Evolutionary conservation across 2,113 vertebrate genomes (phyloP).

Genomic region (Tupaia tana): DNA sequence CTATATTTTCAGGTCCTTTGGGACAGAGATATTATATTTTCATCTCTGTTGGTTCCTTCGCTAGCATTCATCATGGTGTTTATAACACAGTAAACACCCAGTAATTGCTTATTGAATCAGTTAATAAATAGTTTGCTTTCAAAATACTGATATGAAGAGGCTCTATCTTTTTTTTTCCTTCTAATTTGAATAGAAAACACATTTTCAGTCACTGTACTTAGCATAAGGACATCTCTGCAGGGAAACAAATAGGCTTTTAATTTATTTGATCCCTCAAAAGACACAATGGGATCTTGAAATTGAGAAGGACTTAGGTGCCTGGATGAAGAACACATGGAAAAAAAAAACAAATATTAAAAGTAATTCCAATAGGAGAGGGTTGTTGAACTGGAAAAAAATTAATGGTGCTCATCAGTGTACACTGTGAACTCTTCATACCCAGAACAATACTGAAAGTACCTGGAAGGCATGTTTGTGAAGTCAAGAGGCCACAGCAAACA

Average conservation of each 20-base stretch:
- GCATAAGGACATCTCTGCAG: conserved; percentile 75
- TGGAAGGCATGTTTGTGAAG: conserved; percentile 45
- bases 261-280: conserved; percentile 84
- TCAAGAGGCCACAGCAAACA: conserved; percentile 21
- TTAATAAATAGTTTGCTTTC: conserved; percentile 32
- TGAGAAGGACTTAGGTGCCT: conserved; percentile 77
- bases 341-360: conserved; percentile 82
- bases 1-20: background rate
- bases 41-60: background rate
- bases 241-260: conserved; percentile 81
- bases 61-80: background rate
- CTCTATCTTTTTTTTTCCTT: background rate
- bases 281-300: conserved; percentile 82
- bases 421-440: conserved; percentile 73
- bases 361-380: conserved; percentile 77
- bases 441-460: conserved; percentile 74
- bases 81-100: conserved; percentile 18
- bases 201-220: conserved; percentile 47
- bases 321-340: conserved; percentile 79
- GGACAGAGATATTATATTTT: conserved; percentile 8
- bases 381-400: conserved; percentile 82
- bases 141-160: conserved; percentile 20
- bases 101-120: background rate
- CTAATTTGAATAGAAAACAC: conserved; percentile 51
- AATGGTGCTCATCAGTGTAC: conserved; percentile 79